A percentile compares a stretch with the other conserved stretches of the same genome.
Evolutionary conservation across 2,797 vertebrate genomes (phyloP).

Genomic region (Myotis daubentonii): DNA sequence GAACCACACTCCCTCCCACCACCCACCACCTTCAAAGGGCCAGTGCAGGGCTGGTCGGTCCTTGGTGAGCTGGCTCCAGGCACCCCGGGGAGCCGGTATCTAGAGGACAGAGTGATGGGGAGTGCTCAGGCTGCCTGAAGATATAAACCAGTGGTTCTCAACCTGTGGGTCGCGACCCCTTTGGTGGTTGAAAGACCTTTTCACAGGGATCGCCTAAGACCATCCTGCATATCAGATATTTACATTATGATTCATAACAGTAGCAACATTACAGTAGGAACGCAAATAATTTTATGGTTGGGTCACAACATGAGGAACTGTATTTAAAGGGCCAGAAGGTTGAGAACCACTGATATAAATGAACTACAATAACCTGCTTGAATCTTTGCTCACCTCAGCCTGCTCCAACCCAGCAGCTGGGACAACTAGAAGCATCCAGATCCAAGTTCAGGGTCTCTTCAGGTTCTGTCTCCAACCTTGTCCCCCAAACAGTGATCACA

Average conservation of each 20-base stretch:
- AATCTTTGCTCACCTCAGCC: neutral
- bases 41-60: neutral
- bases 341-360: neutral
- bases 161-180: no score
- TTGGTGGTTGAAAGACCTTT: no score
- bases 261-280: no score
- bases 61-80: neutral
- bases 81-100: neutral
- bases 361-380: neutral
- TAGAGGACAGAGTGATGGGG: no score
- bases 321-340: no score
- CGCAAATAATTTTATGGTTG: no score
- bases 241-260: no score
- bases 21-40: neutral
- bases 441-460: neutral
- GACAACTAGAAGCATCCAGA: neutral
- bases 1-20: neutral
- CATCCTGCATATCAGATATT: no score
- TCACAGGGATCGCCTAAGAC: no score
- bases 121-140: no score
- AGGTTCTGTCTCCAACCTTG: neutral
- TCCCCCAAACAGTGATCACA: neutral
- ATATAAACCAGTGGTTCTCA: no score
- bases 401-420: neutral
- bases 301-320: no score